Conservation (phyloP, 2,113 vertebrate genomes). For the Numida meleagris region DNA sequence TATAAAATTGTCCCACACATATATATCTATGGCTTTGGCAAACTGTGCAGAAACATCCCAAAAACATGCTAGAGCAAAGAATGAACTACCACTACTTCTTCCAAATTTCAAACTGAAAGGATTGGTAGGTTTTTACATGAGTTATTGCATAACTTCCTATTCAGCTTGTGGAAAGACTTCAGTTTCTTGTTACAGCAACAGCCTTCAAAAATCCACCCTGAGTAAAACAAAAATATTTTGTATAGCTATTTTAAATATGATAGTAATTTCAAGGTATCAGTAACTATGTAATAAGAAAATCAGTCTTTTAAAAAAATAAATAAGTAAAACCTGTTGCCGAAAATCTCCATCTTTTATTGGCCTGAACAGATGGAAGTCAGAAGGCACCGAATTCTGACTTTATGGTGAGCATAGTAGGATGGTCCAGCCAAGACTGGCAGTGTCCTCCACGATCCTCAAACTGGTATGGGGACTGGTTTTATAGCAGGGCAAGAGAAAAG, state of each 20-base stretch:
- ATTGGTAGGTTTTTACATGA: background rate
- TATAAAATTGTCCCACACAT: background rate
- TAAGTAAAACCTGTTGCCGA: too few relatives aligned
- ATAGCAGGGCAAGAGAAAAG: too few relatives aligned
- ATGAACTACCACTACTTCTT: background rate
- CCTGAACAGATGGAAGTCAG: too few relatives aligned
- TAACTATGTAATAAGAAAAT: background rate
- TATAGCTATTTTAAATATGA: background rate
- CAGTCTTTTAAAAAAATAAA: background rate
- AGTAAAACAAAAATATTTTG: background rate
- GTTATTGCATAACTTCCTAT: background rate
- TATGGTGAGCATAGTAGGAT: too few relatives aligned
- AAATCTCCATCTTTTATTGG: too few relatives aligned
- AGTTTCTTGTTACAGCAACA: background rate
- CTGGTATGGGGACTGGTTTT: too few relatives aligned
- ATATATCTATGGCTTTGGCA: background rate
- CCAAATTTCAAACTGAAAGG: background rate
- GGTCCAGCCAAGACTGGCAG: too few relatives aligned
- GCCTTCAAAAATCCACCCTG: background rate
- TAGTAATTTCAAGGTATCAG: background rate
- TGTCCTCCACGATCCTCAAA: too few relatives aligned
- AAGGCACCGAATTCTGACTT: too few relatives aligned
- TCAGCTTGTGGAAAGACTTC: background rate
- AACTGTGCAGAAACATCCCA: background rate
- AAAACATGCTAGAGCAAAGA: background rate